phyloP scores from a whole-genome alignment of 2,888 invertebrate genomes.

The Acholoe squamosa region DNA sequence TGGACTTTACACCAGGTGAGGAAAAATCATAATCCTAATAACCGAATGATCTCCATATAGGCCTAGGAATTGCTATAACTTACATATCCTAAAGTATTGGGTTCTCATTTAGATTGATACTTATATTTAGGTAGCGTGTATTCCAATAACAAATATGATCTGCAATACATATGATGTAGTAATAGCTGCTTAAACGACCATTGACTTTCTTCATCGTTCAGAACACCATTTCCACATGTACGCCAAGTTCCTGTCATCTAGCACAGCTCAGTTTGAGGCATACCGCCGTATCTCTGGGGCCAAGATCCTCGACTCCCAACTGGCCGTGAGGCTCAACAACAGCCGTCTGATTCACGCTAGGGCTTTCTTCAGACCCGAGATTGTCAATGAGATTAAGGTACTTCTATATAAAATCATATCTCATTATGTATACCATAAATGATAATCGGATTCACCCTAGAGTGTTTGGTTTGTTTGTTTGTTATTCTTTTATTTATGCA shows the following conservation, averaged over 20 bases:
- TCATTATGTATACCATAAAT: neutral
- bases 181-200: neutral
- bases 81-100: too few species aligned
- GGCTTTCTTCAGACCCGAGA: slow-evolving; percentile 65
- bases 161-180: too few species aligned
- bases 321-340: slow-evolving; percentile 62
- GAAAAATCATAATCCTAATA: too few species aligned
- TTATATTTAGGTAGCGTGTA: too few species aligned
- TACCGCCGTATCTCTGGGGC: slow-evolving; percentile 45
- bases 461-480: too few species aligned
- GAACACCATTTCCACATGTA: slow-evolving; percentile 47
- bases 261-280: slow-evolving; percentile 61
- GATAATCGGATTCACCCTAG: neutral
- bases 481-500: too few species aligned
- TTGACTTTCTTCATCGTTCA: neutral
- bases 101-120: too few species aligned
- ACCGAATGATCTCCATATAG: too few species aligned
- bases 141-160: too few species aligned
- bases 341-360: slow-evolving; percentile 66
- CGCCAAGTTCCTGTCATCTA: slow-evolving; percentile 54
- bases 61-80: too few species aligned
- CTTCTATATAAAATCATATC: neutral
- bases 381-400: slow-evolving; percentile 55
- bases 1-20: slow-evolving; percentile 23
- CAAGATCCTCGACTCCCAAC: slow-evolving; percentile 56